Base-by-base conservation (phyloP, 2,888 invertebrate species). In the Ceraclea dissimilis region DNA sequence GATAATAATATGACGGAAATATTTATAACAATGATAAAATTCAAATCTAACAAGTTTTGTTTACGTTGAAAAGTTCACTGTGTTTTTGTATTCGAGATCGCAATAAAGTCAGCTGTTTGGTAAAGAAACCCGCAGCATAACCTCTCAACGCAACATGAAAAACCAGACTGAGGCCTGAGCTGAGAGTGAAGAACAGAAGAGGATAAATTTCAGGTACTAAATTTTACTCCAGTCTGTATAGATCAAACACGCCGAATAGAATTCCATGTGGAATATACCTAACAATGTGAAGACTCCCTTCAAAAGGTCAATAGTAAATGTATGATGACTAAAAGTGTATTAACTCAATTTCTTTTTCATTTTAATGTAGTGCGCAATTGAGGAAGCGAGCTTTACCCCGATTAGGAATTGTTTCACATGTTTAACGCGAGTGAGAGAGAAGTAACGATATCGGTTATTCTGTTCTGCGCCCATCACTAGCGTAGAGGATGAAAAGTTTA, bases 201-300 rank as follows among this genome's bases (percentile, higher is more conserved):
- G 39, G 39, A 39, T 39, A 39, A 39, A 39, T 39, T 39, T 39
- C 39, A 39, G 39, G 39, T 39, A 39, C 39, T 39, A 39, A 39
- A 39, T 39, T 39, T 39, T 16, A 39, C 16, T 39, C 39, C 39
- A 5, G 39, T 13, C 16, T 39, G 39, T 39, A 39, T 39, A 39
- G 39, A 39, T 39, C 39, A 39, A 39, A 39, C 39, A 39, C 39
- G 39, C 39, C 39, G 39, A 39, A 8, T n/a, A 39, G 16, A 39
- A 39, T 8, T 39, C 13, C 13, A 39, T 8, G 13, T 16, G 13
- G n/a, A 39, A n/a, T 13, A 4, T 13, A 13, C 8, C 39, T n/a
- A 8, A 16, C 13, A 39, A 39, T 39, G 13, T 39, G 39, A 39
- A 39, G 39, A 16, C 16, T 16, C 13, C 2, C 39, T 39, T 39